Conservation (phyloP, 2,797 vertebrate species). For the Enteromius mattozi region DNA sequence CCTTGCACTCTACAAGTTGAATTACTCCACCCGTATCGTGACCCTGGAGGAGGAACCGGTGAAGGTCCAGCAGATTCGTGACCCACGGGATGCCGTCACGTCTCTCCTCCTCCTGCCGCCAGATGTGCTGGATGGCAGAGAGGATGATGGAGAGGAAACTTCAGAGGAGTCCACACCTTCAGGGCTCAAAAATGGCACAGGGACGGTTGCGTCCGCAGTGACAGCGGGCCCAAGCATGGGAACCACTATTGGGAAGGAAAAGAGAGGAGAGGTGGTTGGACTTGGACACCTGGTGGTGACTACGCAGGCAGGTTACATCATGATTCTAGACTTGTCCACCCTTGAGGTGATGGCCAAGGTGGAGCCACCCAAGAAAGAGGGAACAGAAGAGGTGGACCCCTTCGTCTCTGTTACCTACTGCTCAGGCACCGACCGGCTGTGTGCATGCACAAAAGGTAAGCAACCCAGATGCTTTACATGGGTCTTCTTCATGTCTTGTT, state of each 20-base stretch:
- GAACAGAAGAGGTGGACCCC: slow-evolving; percentile 88
- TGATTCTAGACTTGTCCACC: slow-evolving; percentile 96
- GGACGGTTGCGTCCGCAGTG: background rate
- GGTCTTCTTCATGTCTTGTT: background rate
- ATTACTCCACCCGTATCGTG: slow-evolving; percentile 96
- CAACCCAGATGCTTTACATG: background rate
- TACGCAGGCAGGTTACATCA: slow-evolving; percentile 94
- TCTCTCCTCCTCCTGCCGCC: slow-evolving; percentile 95
- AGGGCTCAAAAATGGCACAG: slow-evolving; percentile 80
- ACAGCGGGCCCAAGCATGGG: slow-evolving; percentile 54
- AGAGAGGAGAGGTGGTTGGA: slow-evolving; percentile 65
- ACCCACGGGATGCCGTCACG: slow-evolving; percentile 93
- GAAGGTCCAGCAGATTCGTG: slow-evolving; percentile 96
- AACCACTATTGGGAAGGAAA: slow-evolving; percentile 49
- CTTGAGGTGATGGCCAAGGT: slow-evolving; percentile 97
- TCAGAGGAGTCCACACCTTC: slow-evolving; percentile 83
- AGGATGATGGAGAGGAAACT: slow-evolving; percentile 94
- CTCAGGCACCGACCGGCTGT: slow-evolving; percentile 98
- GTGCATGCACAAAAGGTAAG: slow-evolving; percentile 98
- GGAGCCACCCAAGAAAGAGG: slow-evolving; percentile 94
- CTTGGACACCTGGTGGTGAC: slow-evolving; percentile 91
- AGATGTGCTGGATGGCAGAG: slow-evolving; percentile 93
- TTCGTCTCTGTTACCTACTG: slow-evolving; percentile 99
- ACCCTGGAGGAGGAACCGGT: slow-evolving; percentile 95
- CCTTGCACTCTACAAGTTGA: slow-evolving; percentile 95